Percentiles rank a stretch among this genome's conserved stretches.
phyloP scores from a whole-genome alignment of 1,140 invertebrate species.

The Vollenhovia emeryi region DNA sequence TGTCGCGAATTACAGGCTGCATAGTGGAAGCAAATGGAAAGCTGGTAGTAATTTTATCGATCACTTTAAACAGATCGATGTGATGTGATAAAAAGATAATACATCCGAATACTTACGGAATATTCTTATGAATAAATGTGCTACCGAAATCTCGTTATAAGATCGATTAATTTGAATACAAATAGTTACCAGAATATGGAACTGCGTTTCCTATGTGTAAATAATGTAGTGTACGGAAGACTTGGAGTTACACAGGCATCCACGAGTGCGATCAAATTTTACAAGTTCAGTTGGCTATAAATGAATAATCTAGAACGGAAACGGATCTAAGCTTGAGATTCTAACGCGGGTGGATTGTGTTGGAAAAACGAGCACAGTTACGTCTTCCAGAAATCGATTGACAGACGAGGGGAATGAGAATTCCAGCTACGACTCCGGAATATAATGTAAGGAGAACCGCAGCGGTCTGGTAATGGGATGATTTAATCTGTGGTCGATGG shows the following conservation, averaged over 20 bases:
- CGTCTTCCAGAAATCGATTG: constrained; percentile 48
- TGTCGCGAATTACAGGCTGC: background rate
- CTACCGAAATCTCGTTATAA: background rate
- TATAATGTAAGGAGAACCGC: constrained; percentile 65
- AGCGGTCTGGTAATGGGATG: constrained; percentile 62
- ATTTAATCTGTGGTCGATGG: constrained; percentile 67
- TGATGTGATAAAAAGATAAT: background rate
- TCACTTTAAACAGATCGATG: constrained; percentile 5
- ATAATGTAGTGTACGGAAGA: background rate
- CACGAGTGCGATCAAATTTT: background rate
- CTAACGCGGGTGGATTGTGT: constrained; percentile 14
- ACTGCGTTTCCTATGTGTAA: background rate
- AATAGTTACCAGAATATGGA: background rate
- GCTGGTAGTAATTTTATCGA: background rate
- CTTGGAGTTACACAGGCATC: background rate
- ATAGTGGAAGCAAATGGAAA: background rate
- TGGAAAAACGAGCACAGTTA: constrained; percentile 40
- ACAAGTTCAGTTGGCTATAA: background rate
- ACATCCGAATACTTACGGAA: background rate
- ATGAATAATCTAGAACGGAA: background rate
- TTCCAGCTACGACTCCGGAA: constrained; percentile 47
- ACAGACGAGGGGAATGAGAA: constrained; percentile 43
- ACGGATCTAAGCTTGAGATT: background rate
- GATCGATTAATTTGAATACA: background rate
- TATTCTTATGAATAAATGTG: background rate